Base-by-base conservation (phyloP, 2,888 invertebrate species). In the Phortica magna region DNA sequence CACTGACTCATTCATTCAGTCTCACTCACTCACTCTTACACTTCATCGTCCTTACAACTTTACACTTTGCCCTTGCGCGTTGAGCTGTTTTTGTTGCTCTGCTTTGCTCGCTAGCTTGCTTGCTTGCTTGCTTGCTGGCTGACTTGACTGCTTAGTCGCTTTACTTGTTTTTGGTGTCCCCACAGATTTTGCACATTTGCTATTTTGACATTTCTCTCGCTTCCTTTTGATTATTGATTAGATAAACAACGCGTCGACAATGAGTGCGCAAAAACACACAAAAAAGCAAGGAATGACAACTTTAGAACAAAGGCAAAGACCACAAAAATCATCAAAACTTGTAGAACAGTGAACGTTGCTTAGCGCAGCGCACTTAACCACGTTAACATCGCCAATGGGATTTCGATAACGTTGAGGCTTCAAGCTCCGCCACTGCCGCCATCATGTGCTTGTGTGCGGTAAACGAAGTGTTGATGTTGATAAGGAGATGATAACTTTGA, bases 161-260 rank as follows among this genome's bases (percentile, higher is more conserved):
- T 61, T 5, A 53, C 53, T 1, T 31, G 31, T 31, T 31, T 61
- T n/a, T 41, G 78, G 79, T 84, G 84, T 85, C 82, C 87, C 84
- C 76, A 79, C 83, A 78, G 87, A 84, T 82, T 84, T 85, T 83
- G 83, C 85, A 85, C 85, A 85, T 85, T 87, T 85, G 85, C 82
- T 84, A 81, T 83, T 87, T 83, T 84, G 85, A 87, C 83, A 83
- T 83, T 87, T 87, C 48, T 71, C 31, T 68, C 17, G 5, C n/a
- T 68, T 65, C n/a, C 2, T 80, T 77, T 78, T 78, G 85, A 85
- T 87, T 85, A 85, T 85, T 85, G 85, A 85, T 85, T 85, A 87
- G 85, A 85, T 87, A 87, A 85, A 79, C 76, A 81, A 12, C 17
- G 48, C 77, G 75, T 64, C 72, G 74, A 14, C 55, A 72, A 57